phyloP scores from a whole-genome alignment of 2,888 invertebrate species.

The Pseudeuparius sepicola region DNA sequence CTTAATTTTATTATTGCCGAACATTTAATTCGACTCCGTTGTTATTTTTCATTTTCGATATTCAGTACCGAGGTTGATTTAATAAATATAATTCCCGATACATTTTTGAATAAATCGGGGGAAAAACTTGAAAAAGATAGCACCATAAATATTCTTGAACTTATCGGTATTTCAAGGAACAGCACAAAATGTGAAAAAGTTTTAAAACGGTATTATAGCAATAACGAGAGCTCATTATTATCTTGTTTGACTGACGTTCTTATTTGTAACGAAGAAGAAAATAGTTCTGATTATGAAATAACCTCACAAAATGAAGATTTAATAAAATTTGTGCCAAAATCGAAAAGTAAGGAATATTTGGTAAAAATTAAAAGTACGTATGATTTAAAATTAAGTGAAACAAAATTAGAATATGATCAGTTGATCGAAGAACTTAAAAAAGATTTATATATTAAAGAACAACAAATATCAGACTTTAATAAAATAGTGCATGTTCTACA shows the following conservation, averaged over 20 bases:
- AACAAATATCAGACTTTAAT: constrained; percentile 17
- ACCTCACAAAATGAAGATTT: constrained; percentile 13
- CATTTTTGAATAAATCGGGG: constrained; percentile 5
- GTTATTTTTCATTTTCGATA: constrained; percentile 49
- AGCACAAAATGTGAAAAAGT: constrained; percentile 18
- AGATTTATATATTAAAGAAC: constrained; percentile 16
- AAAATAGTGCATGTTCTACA: constrained; percentile 20
- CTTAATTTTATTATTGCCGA: constrained; percentile 51
- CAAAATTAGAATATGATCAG: too few relatives aligned
- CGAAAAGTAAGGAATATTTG: too few relatives aligned
- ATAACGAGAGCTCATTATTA: constrained; percentile 17
- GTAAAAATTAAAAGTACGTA: too few relatives aligned
- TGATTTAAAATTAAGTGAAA: too few relatives aligned
- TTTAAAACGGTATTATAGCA: constrained; percentile 17
- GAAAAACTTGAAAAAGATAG: constrained; percentile 24
- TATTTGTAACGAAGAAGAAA: constrained; percentile 5
- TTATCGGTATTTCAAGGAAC: constrained; percentile 25
- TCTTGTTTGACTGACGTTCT: constrained; percentile 16
- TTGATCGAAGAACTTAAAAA: constrained; percentile 21
- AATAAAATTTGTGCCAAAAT: too few relatives aligned
- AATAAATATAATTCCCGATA: constrained; percentile 35
- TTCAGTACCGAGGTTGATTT: constrained; percentile 49
- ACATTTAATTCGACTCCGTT: constrained; percentile 47
- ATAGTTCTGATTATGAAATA: constrained; percentile 1
- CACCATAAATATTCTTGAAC: constrained; percentile 25